Evolutionary conservation across 2,113 vertebrate genomes (phyloP).

Genomic region (Vidua macroura): DNA sequence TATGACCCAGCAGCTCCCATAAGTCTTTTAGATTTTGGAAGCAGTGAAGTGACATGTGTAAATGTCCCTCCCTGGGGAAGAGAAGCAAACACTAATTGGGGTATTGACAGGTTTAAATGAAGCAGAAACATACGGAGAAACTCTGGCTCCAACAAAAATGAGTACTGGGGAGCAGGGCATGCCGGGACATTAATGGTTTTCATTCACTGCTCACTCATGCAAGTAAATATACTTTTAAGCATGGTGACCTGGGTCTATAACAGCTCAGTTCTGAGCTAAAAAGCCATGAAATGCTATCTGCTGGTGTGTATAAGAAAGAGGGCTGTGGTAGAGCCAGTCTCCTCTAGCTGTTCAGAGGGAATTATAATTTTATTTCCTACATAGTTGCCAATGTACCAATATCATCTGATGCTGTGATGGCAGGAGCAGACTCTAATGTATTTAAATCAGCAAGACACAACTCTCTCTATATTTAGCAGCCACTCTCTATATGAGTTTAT

Average conservation of each 20-base stretch:
- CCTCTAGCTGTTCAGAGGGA: not conserved
- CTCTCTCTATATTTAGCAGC: not conserved
- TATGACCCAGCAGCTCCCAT: conserved; percentile 1
- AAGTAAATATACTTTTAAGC: conserved; percentile 62
- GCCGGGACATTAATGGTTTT: conserved; percentile 59
- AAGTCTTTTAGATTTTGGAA: conserved; percentile 35
- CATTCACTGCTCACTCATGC: conserved; percentile 68
- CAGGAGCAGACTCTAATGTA: not conserved
- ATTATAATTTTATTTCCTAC: not conserved
- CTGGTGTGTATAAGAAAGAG: conserved; percentile 26
- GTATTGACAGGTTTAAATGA: conserved; percentile 80
- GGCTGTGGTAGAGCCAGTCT: conserved; percentile 15
- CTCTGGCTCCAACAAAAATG: not conserved
- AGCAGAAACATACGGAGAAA: conserved; percentile 73
- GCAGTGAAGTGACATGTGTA: conserved; percentile 59
- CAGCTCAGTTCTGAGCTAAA: conserved; percentile 64
- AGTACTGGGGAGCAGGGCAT: conserved; percentile 19
- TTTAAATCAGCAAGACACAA: not conserved
- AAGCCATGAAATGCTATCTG: conserved; percentile 68
- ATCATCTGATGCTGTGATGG: not conserved
- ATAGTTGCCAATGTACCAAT: not conserved
- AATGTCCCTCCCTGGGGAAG: conserved; percentile 66
- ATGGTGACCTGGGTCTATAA: conserved; percentile 34
- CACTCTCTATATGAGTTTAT: not conserved
- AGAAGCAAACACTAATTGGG: conserved; percentile 74